Evolutionary conservation across 2,113 vertebrate genomes (phyloP), one percentile per base, ranked within the genome.

Genomic region (Otus sunia): DNA sequence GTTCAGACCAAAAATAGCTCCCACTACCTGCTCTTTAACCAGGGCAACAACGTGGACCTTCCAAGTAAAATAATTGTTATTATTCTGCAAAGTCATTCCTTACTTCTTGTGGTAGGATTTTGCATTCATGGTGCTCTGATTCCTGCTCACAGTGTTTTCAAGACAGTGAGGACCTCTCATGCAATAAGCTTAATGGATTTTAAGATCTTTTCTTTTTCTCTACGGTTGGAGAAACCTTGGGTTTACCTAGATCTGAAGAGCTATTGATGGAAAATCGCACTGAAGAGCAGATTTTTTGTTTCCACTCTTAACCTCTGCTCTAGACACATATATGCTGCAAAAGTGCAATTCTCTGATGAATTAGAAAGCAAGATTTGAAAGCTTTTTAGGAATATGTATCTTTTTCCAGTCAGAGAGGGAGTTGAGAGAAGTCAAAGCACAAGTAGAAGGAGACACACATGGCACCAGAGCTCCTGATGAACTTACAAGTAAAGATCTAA

Each of bases 1-100:
- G 97, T 91, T 97, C 95, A 88, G 77, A 93, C 76, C 91, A 91
- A 96, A 87, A 36, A 49, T 15, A 94, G 37, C 90, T 53, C 79
- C 91, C 14, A 76, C 63, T 43, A 97, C 73, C 89, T 90, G 55
- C 71, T 92, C 68, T 92, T 69, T 67, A 87, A 80, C 49, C 68
- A 79, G 36, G 52, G 22, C n/a, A 86, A n/a, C 43, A 69, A 55
- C 2, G 1, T 15, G 13, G 1, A 39, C 22, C 75, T 83, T 39
- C 34, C 91, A 96, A 60, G 59, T 22, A 67, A 78, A 85, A 89
- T 13, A 8, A 84, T 3, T 88, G 15, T 7, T 68, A 29, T 15
- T 71, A 43, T 59, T 80, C 84, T 64, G 63, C 22, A 32, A 2
- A 58, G 53, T 47, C 36, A 45, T 30, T 43, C 20, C 56, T 39